These are phyloP conservation scores for Nematostella vectensis DNA, from an alignment of 92 coral and sea anemone species.

Conservation along the genomic window DNA sequence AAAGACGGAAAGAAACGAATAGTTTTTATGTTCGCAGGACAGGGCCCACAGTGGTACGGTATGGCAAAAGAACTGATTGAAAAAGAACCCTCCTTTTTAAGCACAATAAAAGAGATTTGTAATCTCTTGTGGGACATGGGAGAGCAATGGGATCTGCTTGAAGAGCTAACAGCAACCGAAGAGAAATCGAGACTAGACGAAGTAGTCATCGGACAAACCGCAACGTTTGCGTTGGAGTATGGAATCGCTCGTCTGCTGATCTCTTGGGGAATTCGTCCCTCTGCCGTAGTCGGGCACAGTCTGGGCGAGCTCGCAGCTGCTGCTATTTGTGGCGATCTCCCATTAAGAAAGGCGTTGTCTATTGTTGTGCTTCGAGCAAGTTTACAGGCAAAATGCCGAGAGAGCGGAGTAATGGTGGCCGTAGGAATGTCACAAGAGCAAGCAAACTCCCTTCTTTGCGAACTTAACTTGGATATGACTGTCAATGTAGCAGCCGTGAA, in stretches of 20 bases:
- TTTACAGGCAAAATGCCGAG: slow-evolving; percentile 34
- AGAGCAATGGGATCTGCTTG: slow-evolving; percentile 27
- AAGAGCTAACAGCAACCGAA: slow-evolving; percentile 36
- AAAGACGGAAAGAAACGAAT: slow-evolving; percentile 6
- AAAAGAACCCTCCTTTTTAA: slow-evolving; percentile 33
- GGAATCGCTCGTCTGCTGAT: slow-evolving; percentile 38
- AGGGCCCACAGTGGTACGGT: slow-evolving; percentile 59
- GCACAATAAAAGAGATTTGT: slow-evolving; percentile 17
- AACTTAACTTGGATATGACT: slow-evolving; percentile 14
- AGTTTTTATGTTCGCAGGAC: slow-evolving; percentile 62
- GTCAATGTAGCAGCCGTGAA: slow-evolving; percentile 41
- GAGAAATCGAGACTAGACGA: slow-evolving; percentile 25
- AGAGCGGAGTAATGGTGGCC: slow-evolving; percentile 53
- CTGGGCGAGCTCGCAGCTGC: slow-evolving; percentile 68
- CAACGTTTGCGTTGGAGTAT: slow-evolving; percentile 52
- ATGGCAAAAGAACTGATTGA: slow-evolving; percentile 53
- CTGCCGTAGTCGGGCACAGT: slow-evolving; percentile 67
- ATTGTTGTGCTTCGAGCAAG: slow-evolving; percentile 43
- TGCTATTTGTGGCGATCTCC: slow-evolving; percentile 31
- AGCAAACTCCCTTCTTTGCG: slow-evolving; percentile 16
- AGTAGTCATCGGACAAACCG: slow-evolving; percentile 37
- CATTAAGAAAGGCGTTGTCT: slow-evolving; percentile 25
- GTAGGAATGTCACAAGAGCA: slow-evolving; percentile 37
- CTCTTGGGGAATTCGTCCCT: slow-evolving; percentile 46
- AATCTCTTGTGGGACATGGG: slow-evolving; percentile 23